phyloP scores from a whole-genome alignment of 2,113 vertebrate species.

The Crotalus helleri region DNA sequence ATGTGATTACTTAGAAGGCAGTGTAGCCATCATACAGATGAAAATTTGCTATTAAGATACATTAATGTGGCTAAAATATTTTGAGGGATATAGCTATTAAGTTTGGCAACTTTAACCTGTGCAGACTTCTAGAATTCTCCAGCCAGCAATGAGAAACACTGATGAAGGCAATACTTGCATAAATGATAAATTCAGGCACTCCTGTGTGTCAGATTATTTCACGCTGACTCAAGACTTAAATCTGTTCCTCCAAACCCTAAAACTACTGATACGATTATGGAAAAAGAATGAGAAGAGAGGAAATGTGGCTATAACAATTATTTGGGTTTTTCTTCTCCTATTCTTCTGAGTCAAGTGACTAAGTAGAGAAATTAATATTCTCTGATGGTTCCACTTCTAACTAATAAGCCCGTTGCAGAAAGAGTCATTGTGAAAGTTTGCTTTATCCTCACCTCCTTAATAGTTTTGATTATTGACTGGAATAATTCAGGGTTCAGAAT shows the following conservation, averaged over 20 bases:
- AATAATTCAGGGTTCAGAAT: not conserved
- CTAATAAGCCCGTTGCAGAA: not conserved
- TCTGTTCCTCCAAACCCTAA: not conserved
- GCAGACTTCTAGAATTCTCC: not conserved
- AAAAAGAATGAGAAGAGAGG: not conserved
- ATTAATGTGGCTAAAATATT: not conserved
- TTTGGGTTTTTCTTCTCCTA: not conserved
- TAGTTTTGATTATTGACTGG: not conserved
- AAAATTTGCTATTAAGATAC: not conserved
- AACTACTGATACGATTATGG: not conserved
- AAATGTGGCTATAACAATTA: not conserved
- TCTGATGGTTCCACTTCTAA: not conserved
- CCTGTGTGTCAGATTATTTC: not conserved
- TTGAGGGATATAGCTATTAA: not conserved
- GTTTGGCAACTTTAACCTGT: not conserved
- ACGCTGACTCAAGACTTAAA: not conserved
- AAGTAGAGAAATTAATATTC: not conserved
- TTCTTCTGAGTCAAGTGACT: not conserved
- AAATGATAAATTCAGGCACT: not conserved
- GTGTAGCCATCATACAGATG: not conserved
- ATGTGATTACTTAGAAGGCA: not conserved
- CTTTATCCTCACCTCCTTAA: not conserved
- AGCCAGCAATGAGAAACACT: not conserved
- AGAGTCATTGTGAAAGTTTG: not conserved
- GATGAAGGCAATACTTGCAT: not conserved